Evolutionary conservation across 2,888 invertebrate genomes (phyloP).

Genomic region (Choristoneura rosaceana): DNA sequence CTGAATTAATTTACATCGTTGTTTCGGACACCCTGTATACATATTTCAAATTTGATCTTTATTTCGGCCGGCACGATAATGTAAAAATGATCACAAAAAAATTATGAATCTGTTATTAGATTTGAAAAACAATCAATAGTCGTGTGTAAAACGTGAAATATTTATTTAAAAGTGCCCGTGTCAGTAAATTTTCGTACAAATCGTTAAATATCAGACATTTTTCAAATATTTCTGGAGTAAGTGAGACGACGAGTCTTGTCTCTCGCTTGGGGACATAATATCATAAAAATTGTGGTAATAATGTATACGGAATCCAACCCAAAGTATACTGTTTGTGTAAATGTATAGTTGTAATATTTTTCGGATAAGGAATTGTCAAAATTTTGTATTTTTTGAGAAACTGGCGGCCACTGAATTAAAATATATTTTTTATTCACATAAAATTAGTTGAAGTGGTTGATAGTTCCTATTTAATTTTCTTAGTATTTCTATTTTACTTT

Average conservation of each 20-base stretch:
- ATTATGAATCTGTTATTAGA: no score
- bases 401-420: slow-evolving; percentile 65
- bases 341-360: slow-evolving; percentile 55
- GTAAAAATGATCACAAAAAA: no score
- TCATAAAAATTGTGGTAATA: slow-evolving; percentile 21
- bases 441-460: slow-evolving; percentile 71
- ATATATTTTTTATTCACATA: slow-evolving; percentile 48
- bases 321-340: slow-evolving; percentile 56
- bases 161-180: slow-evolving; percentile 12
- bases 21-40: no score
- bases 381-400: slow-evolving; percentile 50
- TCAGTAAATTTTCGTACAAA: slow-evolving; percentile 43
- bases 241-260: slow-evolving; percentile 21
- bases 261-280: slow-evolving; percentile 19
- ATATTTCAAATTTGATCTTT: no score
- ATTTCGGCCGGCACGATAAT: no score
- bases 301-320: slow-evolving; percentile 49
- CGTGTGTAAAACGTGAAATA: no score
- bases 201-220: slow-evolving; percentile 47
- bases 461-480: slow-evolving; percentile 74
- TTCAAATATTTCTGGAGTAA: slow-evolving; percentile 41
- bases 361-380: slow-evolving; percentile 42
- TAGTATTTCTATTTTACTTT: slow-evolving; percentile 28
- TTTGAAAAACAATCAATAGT: no score
- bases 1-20: no score